Percentiles rank a stretch among this genome's conserved stretches.
phyloP scores from a whole-genome alignment of 2,888 invertebrate species.

The Volucella inanis region DNA sequence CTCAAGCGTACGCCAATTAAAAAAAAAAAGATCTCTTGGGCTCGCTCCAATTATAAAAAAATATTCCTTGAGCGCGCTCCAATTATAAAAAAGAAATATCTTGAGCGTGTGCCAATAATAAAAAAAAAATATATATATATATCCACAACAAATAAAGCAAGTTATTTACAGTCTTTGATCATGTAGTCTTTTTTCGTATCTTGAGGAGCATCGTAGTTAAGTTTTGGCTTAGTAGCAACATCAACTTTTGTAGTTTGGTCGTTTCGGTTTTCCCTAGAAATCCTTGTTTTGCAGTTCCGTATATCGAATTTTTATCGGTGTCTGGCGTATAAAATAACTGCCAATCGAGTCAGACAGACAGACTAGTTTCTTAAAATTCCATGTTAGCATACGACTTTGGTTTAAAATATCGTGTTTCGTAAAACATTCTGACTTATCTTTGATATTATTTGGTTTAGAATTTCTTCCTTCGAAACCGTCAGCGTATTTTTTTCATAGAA shows the following conservation, averaged over 20 bases:
- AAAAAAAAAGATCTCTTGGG: too few relatives aligned
- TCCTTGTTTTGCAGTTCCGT: slow-evolving; percentile 63
- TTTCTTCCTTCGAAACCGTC: background rate
- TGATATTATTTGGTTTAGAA: background rate
- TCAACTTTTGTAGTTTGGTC: background rate
- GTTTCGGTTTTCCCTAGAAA: too few relatives aligned
- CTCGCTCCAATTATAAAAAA: too few relatives aligned
- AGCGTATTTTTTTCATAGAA: slow-evolving; percentile 39
- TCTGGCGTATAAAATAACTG: slow-evolving; percentile 47
- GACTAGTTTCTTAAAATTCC: slow-evolving; percentile 63
- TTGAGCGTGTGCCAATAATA: background rate
- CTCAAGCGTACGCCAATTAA: too few relatives aligned
- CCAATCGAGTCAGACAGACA: slow-evolving; percentile 64
- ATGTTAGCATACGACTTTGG: slow-evolving; percentile 52
- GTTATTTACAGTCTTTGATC: slow-evolving; percentile 68
- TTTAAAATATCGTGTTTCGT: background rate
- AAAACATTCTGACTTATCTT: too few relatives aligned
- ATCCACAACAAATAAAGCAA: slow-evolving; percentile 66
- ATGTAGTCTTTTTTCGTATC: slow-evolving; percentile 57
- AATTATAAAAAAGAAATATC: slow-evolving; percentile 5
- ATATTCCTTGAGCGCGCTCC: too few relatives aligned
- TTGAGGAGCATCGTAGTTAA: slow-evolving; percentile 3
- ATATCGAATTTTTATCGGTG: too few relatives aligned
- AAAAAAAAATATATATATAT: background rate
- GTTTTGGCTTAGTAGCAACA: background rate